Conservation (phyloP, 2,113 vertebrate genomes). For the Etia nguti region DNA sequence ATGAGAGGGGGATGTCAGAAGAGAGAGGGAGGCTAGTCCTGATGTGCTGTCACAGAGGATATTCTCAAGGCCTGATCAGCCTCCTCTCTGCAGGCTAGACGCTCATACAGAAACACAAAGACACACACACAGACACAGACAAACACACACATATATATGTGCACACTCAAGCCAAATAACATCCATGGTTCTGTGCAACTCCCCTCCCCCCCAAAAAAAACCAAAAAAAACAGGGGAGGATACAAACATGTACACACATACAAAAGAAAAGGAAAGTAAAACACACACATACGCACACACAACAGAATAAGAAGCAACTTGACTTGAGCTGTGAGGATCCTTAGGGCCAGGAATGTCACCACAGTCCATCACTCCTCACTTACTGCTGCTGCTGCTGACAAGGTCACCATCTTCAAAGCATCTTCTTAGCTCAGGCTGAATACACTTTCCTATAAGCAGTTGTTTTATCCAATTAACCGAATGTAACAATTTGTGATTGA, state of each 20-base stretch:
- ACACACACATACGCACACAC: neutral
- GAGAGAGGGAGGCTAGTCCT: constrained; percentile 25
- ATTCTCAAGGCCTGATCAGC: constrained; percentile 62
- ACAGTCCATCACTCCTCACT: constrained; percentile 36
- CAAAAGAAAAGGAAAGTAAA: neutral
- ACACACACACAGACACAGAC: neutral
- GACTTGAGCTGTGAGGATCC: constrained; percentile 38
- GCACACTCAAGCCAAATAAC: constrained; percentile 5
- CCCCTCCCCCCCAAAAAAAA: too few relatives aligned
- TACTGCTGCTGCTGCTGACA: constrained; percentile 38
- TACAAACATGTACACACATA: neutral
- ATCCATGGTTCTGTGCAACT: constrained; percentile 15
- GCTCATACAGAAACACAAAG: constrained; percentile 20
- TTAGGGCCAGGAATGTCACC: constrained; percentile 30
- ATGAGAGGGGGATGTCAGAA: constrained; percentile 52
- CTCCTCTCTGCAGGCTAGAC: constrained; percentile 38
- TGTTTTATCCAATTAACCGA: constrained; percentile 28
- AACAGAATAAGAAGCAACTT: constrained; percentile 17
- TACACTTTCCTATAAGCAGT: neutral
- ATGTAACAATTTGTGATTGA: constrained; percentile 4
- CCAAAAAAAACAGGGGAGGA: constrained; percentile 10
- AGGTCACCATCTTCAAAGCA: constrained; percentile 53
- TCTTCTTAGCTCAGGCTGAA: constrained; percentile 6
- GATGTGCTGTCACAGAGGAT: constrained; percentile 63
- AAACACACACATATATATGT: neutral